Evolutionary conservation across 2,113 vertebrate species (phyloP).

Genomic region (Sinosuthora webbiana): DNA sequence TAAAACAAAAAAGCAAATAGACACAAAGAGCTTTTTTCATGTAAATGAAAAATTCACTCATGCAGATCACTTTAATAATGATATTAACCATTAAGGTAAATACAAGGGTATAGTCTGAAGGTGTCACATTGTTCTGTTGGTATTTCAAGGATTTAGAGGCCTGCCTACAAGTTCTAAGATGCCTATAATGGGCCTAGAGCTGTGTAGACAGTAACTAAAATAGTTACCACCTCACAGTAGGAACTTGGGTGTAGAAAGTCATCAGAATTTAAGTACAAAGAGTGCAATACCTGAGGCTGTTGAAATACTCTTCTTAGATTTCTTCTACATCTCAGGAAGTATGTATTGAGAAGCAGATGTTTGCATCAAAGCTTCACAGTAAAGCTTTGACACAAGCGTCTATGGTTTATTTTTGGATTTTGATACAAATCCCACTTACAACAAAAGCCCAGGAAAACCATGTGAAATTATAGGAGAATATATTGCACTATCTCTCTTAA

Average conservation of each 20-base stretch:
- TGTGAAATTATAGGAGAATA: neutral
- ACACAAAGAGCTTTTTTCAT: neutral
- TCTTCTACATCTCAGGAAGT: neutral
- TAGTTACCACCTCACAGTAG: accelerated
- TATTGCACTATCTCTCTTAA: neutral
- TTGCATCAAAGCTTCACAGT: neutral
- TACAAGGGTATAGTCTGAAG: neutral
- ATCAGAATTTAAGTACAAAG: neutral
- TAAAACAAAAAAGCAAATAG: neutral
- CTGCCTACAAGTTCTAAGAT: neutral
- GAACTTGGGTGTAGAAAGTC: neutral
- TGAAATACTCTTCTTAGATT: neutral
- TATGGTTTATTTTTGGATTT: neutral
- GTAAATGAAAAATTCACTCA: neutral
- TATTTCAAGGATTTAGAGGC: neutral
- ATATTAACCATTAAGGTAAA: neutral
- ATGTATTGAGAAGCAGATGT: neutral
- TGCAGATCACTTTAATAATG: neutral
- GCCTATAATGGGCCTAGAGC: neutral
- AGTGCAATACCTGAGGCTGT: neutral
- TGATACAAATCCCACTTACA: neutral
- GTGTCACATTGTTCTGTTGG: neutral
- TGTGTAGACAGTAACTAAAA: neutral
- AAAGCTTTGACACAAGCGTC: neutral
- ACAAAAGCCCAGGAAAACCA: neutral